Base-by-base conservation (phyloP, 2,797 vertebrate species). In the Perodicticus potto region DNA sequence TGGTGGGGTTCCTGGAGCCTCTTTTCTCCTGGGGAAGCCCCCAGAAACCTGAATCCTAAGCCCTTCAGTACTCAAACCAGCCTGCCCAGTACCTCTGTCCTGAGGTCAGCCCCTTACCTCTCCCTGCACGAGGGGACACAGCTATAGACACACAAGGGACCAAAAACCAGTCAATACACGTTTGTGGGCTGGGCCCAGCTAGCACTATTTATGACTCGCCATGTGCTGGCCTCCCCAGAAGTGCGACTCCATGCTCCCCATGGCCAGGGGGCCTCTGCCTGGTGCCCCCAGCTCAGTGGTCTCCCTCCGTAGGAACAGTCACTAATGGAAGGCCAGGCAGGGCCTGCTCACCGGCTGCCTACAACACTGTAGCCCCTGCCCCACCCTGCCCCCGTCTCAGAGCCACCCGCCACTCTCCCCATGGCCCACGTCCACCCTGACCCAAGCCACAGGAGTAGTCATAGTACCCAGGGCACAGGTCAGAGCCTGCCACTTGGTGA, bases 241-340 rank as follows among this genome's bases (percentile, higher is more conserved):
- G 45, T 0, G 0, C 40, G 78, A 22, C 22, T 43, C 59, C 32
- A 5, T 0, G 19, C 0, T 37, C 9, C 3, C 3, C 0, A 0
- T 3, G 27, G 29, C 45, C 49, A 7, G 23, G 34, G 76, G 20
- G 53, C 17, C n/a, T 17, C 61, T 0, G 0, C 16, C 40, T 20
- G 40, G n/a, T 3, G 0, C 34, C 40, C 40, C 7, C 27, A 1
- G 8, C 59, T 45, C 13, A 1, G 0, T 5, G 3, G 49, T 40
- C 45, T 61, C 34, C 29, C 34, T 67, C 59, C 1, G 3, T 57
- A 65, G 22, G 27, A 13, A 29, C 0, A 14, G 77, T 5, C 14
- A 49, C 2, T 5, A 4, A 40, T 1, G 0, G 22, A n/a, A 34
- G 53, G 55, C 80, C 20, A 34, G 7, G 74, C 37, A 27, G 69